Conservation (phyloP, 2,888 invertebrate genomes). For the Phytoseiulus persimilis region DNA sequence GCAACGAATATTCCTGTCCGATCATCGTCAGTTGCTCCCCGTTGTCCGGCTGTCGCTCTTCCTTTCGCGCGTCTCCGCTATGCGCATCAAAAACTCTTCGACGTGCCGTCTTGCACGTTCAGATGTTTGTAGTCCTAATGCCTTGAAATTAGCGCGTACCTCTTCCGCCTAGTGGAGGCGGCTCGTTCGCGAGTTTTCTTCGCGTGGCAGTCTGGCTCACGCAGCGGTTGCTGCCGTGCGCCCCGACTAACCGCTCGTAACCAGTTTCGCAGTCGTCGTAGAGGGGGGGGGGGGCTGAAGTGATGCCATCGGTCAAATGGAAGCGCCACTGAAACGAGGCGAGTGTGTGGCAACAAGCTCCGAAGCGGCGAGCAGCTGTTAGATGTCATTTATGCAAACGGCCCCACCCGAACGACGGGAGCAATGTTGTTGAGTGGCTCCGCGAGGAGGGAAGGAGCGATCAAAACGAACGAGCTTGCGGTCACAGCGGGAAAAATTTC, state of each 20-base stretch:
- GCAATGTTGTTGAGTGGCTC: background rate
- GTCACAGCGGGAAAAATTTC: background rate
- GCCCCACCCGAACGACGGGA: background rate
- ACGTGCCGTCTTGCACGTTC: no score
- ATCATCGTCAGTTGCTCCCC: no score
- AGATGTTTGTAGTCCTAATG: background rate
- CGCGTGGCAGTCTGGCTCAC: no score
- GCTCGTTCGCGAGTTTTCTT: background rate
- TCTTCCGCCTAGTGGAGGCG: no score
- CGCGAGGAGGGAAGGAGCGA: background rate
- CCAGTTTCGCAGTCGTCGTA: background rate
- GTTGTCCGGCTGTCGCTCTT: no score
- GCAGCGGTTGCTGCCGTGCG: no score
- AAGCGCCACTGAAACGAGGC: background rate
- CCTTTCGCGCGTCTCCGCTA: no score
- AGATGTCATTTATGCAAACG: constrained; percentile 5
- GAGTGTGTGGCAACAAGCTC: background rate
- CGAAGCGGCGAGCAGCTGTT: background rate
- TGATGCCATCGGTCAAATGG: background rate
- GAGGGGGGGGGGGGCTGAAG: background rate
- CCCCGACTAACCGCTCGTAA: no score
- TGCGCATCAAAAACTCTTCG: no score
- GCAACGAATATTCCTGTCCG: no score
- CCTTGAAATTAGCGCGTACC: background rate
- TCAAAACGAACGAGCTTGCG: no score